Percentiles rank a stretch among this genome's conserved stretches.
These are phyloP conservation scores for Anoncus sp. DNA, from an alignment of 2,888 invertebrate species.

Conservation along the genomic window DNA sequence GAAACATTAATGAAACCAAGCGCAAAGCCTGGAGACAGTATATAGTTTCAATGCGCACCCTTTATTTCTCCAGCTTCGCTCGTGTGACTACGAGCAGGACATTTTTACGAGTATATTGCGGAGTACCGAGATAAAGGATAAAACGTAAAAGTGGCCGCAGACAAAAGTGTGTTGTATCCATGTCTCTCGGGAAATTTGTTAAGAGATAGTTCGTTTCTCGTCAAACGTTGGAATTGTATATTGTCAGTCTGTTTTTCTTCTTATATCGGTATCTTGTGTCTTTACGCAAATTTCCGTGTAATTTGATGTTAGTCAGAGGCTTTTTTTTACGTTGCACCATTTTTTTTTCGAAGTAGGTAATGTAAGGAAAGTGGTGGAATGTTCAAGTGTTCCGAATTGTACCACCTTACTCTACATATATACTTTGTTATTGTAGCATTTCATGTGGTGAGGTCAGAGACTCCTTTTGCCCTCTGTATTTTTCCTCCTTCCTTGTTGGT, in stretches of 20 bases:
- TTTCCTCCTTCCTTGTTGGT: not conserved
- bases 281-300: conserved; percentile 25
- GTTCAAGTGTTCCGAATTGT: no score
- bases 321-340: not conserved
- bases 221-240: conserved; percentile 35
- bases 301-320: conserved; percentile 6
- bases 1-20: conserved; percentile 22
- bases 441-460: conserved; percentile 39
- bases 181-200: conserved; percentile 43
- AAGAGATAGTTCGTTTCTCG: conserved; percentile 29
- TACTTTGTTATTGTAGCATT: conserved; percentile 21
- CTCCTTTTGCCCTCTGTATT: conserved; percentile 3
- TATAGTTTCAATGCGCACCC: conserved; percentile 19
- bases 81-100: conserved; percentile 6
- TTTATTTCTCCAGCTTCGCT: not conserved
- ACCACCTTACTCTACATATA: not conserved
- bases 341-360: not conserved
- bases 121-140: conserved; percentile 13
- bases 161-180: conserved; percentile 15
- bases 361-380: no score
- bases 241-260: conserved; percentile 5
- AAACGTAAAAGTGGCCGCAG: conserved; percentile 18
- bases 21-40: not conserved
- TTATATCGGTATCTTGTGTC: not conserved
- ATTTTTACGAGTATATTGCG: conserved; percentile 37